A percentile compares a stretch with the other conserved stretches of the same genome.
phyloP scores from a whole-genome alignment of 2,113 vertebrate species.

The Uria lomvia region DNA sequence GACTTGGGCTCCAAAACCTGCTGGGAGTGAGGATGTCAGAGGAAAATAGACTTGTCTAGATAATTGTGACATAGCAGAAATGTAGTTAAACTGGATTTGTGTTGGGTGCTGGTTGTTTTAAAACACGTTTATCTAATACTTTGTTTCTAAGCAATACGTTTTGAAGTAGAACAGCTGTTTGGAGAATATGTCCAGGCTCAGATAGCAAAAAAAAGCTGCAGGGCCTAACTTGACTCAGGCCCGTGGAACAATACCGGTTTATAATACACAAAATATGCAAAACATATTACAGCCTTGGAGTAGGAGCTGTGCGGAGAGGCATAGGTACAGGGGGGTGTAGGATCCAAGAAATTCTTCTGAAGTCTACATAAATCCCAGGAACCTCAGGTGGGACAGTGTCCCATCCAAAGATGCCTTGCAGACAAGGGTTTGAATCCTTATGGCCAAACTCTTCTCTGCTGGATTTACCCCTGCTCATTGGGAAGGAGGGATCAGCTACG shows the following conservation, averaged over 20 bases:
- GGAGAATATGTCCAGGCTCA: background rate
- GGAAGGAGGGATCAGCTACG: background rate
- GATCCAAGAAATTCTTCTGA: background rate
- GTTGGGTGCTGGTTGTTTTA: background rate
- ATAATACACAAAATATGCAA: background rate
- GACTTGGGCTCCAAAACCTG: conserved; percentile 16
- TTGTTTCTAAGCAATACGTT: conserved; percentile 2
- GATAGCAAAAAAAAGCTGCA: background rate
- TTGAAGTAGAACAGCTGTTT: conserved; percentile 35
- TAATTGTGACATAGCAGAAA: conserved; percentile 24
- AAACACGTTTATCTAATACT: conserved; percentile 16
- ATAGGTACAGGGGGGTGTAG: background rate
- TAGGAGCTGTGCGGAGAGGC: background rate
- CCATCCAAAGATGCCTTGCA: background rate
- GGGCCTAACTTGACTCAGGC: background rate
- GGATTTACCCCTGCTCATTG: background rate
- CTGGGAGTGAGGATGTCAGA: conserved; percentile 25
- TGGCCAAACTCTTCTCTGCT: background rate
- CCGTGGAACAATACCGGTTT: background rate
- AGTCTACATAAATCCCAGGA: background rate
- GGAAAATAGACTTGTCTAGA: background rate
- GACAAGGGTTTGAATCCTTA: background rate
- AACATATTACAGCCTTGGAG: background rate
- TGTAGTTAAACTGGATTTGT: background rate
- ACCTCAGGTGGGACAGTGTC: background rate